A percentile compares a stretch with the other conserved stretches of the same genome.
These are phyloP conservation scores for Avahi laniger DNA, from an alignment of 2,797 vertebrate species.

Conservation along the genomic window DNA sequence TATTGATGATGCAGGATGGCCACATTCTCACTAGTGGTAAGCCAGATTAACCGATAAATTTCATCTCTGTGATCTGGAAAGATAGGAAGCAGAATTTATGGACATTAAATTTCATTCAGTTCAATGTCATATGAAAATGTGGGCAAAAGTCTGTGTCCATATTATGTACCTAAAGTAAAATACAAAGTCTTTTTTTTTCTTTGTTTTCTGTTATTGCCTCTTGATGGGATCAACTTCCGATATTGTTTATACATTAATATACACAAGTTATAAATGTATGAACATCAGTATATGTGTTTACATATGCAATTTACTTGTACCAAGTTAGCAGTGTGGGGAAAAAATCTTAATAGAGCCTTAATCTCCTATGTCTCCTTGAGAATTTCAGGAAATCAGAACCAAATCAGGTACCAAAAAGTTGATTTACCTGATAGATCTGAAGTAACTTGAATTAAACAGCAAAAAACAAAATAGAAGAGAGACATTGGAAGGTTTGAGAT, in stretches of 20 bases:
- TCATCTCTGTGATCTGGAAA: neutral
- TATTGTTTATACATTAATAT: neutral
- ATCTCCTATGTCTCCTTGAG: neutral
- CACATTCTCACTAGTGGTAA: neutral
- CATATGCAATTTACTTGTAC: neutral
- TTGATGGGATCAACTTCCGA: neutral
- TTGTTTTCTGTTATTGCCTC: neutral
- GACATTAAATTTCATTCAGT: neutral
- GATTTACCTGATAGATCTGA: neutral
- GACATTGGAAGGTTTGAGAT: neutral
- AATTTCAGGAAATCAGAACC: neutral
- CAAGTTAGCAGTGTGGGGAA: neutral
- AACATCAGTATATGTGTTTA: neutral
- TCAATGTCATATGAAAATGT: neutral
- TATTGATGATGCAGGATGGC: accelerated
- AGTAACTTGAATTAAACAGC: neutral
- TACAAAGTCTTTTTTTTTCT: neutral
- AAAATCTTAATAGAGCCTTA: neutral
- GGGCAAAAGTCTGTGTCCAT: neutral
- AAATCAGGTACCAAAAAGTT: neutral
- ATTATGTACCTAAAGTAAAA: neutral
- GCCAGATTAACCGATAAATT: neutral
- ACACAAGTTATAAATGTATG: neutral
- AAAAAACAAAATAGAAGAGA: neutral
- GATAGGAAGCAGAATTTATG: neutral